Evolutionary conservation across 1,140 invertebrate species (phyloP), one percentile per base, ranked within the genome.

Genomic region (Diachasmimorpha longicaudata): DNA sequence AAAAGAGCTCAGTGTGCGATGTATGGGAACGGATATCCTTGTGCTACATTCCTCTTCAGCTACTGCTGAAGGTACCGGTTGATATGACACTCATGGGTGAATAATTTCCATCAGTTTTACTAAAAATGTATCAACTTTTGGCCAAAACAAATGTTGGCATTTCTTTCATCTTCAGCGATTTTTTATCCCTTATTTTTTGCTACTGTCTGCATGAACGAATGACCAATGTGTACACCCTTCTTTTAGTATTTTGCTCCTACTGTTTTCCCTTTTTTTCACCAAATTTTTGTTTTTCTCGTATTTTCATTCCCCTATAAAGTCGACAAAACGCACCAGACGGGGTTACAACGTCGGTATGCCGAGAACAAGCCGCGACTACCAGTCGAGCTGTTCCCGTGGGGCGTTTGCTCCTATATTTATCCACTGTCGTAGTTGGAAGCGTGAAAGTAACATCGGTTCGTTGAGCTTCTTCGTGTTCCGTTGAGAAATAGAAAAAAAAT

Each of bases 311-410:
- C 58, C 23, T 63, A 23, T 25, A 52, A 71, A 71, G 70, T 71
- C 70, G 58, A 63, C 58, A 71, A 39, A 71, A 46, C 19, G 70
- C 44, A 46, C 1, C 44, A 46, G 70, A 71, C 46, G 70, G 44
- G 70, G 70, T 48, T 46, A 71, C 70, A 52, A 19, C 52, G 37
- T 1, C 42, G 44, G 70, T 44, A 71, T 71, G 42, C 44, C 70
- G 70, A 71, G 70, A 71, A 48, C 70, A 71, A 37, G 70, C 70
- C 42, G 25, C 70, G 70, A 71, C 70, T 48, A 71, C 37, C 14
- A 71, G 70, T 52, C 70, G 70, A 71, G 70, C 23, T 71, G 70
- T 71, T 71, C 70, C 70, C 70, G 70, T 71, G 70, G 70, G 70
- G 70, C 70, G 21, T 31, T 52, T 52, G 19, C 37, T 71, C 37